These are phyloP conservation scores for Pandion haliaetus DNA, from an alignment of 2,113 vertebrate species.

Conservation along the genomic window DNA sequence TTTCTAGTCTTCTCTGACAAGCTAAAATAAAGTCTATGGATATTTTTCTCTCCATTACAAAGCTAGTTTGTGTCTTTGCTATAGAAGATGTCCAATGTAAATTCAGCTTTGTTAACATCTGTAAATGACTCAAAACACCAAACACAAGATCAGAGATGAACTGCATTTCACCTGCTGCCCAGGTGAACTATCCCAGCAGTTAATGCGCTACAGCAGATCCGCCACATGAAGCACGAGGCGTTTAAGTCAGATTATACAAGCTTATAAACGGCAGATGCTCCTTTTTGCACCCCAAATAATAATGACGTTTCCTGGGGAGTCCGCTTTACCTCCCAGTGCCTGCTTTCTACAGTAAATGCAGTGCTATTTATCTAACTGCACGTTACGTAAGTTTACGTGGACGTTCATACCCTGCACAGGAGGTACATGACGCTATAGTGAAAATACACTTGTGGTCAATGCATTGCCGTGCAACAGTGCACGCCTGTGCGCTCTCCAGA, in stretches of 20 bases:
- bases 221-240: neutral
- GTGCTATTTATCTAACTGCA: neutral
- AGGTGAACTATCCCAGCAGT: neutral
- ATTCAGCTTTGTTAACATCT: neutral
- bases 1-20: neutral
- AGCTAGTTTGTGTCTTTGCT: neutral
- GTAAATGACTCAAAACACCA: neutral
- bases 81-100: neutral
- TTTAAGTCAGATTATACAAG: neutral
- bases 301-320: neutral
- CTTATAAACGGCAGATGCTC: neutral
- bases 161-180: neutral
- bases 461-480: neutral
- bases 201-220: neutral
- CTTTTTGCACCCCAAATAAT: neutral
- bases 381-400: neutral
- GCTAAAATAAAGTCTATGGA: neutral
- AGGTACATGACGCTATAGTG: rapidly evolving
- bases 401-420: rapidly evolving
- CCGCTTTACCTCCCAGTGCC: neutral
- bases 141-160: neutral
- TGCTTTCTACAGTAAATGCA: neutral
- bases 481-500: neutral
- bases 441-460: neutral
- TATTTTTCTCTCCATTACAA: neutral